Evolutionary conservation across 2,113 vertebrate genomes (phyloP).

Genomic region (Thomomys bottae): DNA sequence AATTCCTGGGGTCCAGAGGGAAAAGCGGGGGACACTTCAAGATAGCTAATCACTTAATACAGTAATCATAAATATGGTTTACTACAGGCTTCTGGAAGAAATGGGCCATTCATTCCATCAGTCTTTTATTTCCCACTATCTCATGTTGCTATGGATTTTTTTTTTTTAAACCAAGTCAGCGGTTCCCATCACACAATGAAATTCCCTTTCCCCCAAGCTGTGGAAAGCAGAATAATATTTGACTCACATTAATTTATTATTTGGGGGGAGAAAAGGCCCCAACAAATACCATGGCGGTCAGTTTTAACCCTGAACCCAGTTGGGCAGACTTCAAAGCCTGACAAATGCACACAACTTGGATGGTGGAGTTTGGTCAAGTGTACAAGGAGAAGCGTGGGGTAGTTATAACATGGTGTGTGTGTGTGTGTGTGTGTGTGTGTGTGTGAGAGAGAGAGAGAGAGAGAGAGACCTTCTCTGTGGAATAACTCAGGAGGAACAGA

Average conservation of each 20-base stretch:
- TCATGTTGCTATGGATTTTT: conserved; percentile 77
- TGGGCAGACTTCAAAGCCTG: background rate
- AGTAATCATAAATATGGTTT: conserved; percentile 65
- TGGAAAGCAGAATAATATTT: conserved; percentile 51
- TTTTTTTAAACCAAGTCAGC: conserved; percentile 51
- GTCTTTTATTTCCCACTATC: conserved; percentile 68
- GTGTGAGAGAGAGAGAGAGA: too few relatives aligned
- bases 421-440: too few relatives aligned
- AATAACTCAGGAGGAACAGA: conserved; percentile 20
- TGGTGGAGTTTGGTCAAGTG: background rate
- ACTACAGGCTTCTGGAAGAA: conserved; percentile 5
- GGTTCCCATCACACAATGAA: conserved; percentile 74
- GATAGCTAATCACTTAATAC: conserved; percentile 66
- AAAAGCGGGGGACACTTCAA: conserved; percentile 45
- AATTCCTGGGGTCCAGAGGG: conserved; percentile 34
- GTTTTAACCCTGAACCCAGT: conserved; percentile 42
- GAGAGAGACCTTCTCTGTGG: background rate
- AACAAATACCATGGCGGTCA: conserved; percentile 49
- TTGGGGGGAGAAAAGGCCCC: conserved; percentile 24
- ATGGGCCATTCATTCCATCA: conserved; percentile 45
- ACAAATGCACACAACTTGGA: background rate
- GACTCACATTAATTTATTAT: conserved; percentile 74
- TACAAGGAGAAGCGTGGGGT: background rate
- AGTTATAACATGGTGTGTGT: background rate
- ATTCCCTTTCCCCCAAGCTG: conserved; percentile 37